Percentiles rank a stretch among this genome's conserved stretches.
phyloP scores from a whole-genome alignment of 2,888 invertebrate genomes.

The Herminia tarsipennalis region DNA sequence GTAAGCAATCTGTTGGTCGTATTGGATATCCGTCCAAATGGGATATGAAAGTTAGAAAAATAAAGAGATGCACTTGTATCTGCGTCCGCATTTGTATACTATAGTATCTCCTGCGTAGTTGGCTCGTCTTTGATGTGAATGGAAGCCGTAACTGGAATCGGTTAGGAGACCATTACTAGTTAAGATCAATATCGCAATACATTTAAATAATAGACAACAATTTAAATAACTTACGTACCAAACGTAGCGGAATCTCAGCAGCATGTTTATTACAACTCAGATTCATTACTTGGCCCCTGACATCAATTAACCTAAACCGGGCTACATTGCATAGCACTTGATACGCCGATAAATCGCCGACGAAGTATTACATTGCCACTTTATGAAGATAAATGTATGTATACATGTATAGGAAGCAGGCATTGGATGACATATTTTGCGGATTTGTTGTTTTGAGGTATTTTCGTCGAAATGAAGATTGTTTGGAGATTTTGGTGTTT shows the following conservation, averaged over 20 bases:
- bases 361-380: conserved; percentile 35
- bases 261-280: conserved; percentile 32
- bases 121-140: too few species aligned
- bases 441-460: neutral
- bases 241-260: conserved; percentile 2
- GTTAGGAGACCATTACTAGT: too few species aligned
- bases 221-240: neutral
- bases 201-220: neutral
- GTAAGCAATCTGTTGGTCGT: too few species aligned
- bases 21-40: too few species aligned
- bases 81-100: too few species aligned
- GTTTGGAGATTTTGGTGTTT: conserved; percentile 21
- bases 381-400: conserved; percentile 17
- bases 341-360: conserved; percentile 25
- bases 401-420: neutral
- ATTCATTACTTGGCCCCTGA: conserved; percentile 59
- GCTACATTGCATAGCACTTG: conserved; percentile 29
- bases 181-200: too few species aligned
- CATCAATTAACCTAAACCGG: conserved; percentile 61
- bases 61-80: too few species aligned
- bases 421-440: conserved; percentile 19
- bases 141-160: too few species aligned
- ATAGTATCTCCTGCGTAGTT: too few species aligned
- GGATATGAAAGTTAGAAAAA: too few species aligned
- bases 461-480: conserved; percentile 2